These are phyloP conservation scores for Plemyria rubiginata DNA, from an alignment of 2,888 invertebrate species.

Conservation along the genomic window DNA sequence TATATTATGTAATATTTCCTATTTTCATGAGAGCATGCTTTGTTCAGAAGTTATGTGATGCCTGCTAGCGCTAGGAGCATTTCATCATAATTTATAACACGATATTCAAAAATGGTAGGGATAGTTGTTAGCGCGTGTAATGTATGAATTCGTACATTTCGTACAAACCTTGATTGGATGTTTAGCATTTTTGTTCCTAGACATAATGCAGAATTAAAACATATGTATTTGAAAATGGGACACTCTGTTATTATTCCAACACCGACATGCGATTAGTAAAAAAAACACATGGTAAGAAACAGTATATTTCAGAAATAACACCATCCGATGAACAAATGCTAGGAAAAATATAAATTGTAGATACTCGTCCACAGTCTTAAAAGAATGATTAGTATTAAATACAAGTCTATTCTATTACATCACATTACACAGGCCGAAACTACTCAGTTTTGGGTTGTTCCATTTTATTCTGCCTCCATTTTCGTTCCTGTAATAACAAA, in stretches of 20 bases:
- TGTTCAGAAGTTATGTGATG: too few relatives aligned
- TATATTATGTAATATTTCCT: too few relatives aligned
- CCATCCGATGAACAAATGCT: slow-evolving; percentile 57
- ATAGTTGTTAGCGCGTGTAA: background rate
- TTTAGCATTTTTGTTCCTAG: slow-evolving; percentile 34
- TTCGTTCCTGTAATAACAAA: slow-evolving; percentile 77
- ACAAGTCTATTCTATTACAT: slow-evolving; percentile 30
- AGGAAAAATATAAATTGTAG: slow-evolving; percentile 57
- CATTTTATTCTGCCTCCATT: slow-evolving; percentile 79
- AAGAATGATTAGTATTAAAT: slow-evolving; percentile 35
- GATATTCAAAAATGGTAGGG: background rate
- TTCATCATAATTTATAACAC: background rate
- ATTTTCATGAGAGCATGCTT: too few relatives aligned
- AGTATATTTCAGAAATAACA: slow-evolving; percentile 69
- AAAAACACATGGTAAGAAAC: slow-evolving; percentile 50
- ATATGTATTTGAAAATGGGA: slow-evolving; percentile 38
- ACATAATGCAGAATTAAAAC: slow-evolving; percentile 37
- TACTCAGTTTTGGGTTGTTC: slow-evolving; percentile 73
- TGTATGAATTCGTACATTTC: background rate
- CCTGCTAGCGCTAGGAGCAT: background rate
- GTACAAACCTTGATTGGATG: background rate
- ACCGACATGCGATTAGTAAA: slow-evolving; percentile 26
- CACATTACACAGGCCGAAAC: slow-evolving; percentile 42
- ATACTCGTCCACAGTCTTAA: slow-evolving; percentile 43
- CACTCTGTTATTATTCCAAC: slow-evolving; percentile 25